A percentile compares a stretch with the other conserved stretches of the same genome.
phyloP scores from a whole-genome alignment of 2,888 invertebrate species.

The Dryobotodes eremita region DNA sequence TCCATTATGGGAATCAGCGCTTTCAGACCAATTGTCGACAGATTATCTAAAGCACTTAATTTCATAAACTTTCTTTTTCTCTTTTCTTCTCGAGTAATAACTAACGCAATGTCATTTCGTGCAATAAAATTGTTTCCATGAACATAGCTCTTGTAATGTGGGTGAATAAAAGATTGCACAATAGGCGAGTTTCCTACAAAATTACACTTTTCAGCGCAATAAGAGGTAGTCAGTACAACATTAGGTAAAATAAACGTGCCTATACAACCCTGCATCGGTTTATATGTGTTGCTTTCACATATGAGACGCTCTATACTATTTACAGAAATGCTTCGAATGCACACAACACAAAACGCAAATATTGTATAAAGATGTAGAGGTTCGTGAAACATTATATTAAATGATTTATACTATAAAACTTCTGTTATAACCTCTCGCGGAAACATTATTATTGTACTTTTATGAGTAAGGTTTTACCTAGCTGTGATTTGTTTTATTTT shows the following conservation, averaged over 20 bases:
- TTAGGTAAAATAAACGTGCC: constrained; percentile 75
- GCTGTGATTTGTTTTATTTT: constrained; percentile 15
- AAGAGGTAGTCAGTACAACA: constrained; percentile 75
- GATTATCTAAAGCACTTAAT: constrained; percentile 71
- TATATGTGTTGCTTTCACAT: constrained; percentile 67
- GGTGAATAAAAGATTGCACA: constrained; percentile 59
- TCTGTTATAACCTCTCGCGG: constrained; percentile 21
- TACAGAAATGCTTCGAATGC: constrained; percentile 60
- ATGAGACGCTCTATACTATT: constrained; percentile 71
- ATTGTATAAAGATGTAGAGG: constrained; percentile 36
- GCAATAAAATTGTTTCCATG: constrained; percentile 21
- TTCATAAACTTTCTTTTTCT: constrained; percentile 58
- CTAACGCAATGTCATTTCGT: constrained; percentile 66
- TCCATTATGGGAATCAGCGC: constrained; percentile 71
- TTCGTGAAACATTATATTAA: constrained; percentile 44
- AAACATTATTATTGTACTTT: constrained; percentile 35
- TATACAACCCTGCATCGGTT: constrained; percentile 71
- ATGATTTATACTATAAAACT: constrained; percentile 39
- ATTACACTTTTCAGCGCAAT: constrained; percentile 77
- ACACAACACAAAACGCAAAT: constrained; percentile 41
- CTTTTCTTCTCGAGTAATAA: constrained; percentile 42
- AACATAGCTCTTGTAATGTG: constrained; percentile 58
- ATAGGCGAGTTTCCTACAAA: constrained; percentile 62
- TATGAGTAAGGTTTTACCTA: constrained; percentile 16
- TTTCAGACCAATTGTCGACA: constrained; percentile 69